Evolutionary conservation across 2,888 invertebrate genomes (phyloP).

Genomic region (Globia sparganii): DNA sequence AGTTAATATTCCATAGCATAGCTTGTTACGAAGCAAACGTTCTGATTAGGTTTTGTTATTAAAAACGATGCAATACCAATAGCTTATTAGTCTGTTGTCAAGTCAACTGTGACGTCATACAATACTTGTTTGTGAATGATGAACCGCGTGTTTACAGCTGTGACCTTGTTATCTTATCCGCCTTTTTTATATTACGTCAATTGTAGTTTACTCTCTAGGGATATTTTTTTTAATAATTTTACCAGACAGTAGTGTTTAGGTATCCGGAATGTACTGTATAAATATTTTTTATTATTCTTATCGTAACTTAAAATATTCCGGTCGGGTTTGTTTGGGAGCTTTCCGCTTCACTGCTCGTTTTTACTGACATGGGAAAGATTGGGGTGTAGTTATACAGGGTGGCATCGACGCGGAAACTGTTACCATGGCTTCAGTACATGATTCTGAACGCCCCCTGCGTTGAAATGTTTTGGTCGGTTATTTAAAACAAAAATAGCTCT

Average conservation of each 20-base stretch:
- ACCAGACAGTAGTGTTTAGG: background rate
- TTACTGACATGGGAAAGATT: background rate
- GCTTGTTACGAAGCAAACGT: background rate
- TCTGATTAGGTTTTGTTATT: slow-evolving; percentile 22
- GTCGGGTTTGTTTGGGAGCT: slow-evolving; percentile 8
- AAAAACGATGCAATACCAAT: slow-evolving; percentile 39
- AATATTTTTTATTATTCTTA: background rate
- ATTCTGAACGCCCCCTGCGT: background rate
- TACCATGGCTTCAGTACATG: background rate
- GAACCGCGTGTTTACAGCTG: slow-evolving; percentile 40
- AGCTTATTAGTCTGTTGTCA: slow-evolving; percentile 33
- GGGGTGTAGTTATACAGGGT: background rate
- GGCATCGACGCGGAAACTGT: too few species aligned
- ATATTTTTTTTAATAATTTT: slow-evolving; percentile 6
- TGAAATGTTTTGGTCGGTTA: background rate
- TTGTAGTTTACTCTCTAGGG: slow-evolving; percentile 18
- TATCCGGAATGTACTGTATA: slow-evolving; percentile 7
- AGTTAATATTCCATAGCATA: slow-evolving; percentile 4
- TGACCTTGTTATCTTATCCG: slow-evolving; percentile 62
- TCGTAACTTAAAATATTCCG: slow-evolving; percentile 10
- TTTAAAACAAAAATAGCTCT: background rate
- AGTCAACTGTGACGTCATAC: slow-evolving; percentile 48
- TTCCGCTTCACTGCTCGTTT: background rate
- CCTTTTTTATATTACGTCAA: slow-evolving; percentile 47
- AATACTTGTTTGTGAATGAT: slow-evolving; percentile 48